Evolutionary conservation across 2,797 vertebrate species (phyloP).

Genomic region (Pogoniulus pusillus): DNA sequence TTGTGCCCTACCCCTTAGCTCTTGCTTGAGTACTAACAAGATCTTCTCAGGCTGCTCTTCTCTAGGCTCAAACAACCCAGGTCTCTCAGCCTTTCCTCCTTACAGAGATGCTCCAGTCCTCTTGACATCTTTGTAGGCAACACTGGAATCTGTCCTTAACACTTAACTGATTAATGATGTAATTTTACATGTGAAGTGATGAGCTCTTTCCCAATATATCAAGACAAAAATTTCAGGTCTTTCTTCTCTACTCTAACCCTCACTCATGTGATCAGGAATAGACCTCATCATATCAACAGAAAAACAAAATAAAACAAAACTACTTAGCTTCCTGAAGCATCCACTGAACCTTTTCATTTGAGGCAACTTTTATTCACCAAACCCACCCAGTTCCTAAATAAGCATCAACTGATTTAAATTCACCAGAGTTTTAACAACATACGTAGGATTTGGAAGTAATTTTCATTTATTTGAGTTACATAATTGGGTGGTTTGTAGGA

Average conservation of each 20-base stretch:
- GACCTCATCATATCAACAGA: not conserved
- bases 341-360: not conserved
- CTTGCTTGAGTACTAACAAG: too few species aligned
- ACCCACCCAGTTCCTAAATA: slow-evolving; percentile 6
- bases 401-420: slow-evolving; percentile 67
- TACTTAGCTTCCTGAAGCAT: not conserved
- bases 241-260: too few species aligned
- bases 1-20: too few species aligned
- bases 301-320: not conserved
- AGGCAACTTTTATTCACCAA: slow-evolving; percentile 11
- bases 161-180: too few species aligned
- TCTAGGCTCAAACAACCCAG: too few species aligned
- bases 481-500: slow-evolving; percentile 73
- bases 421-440: slow-evolving; percentile 66
- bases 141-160: too few species aligned
- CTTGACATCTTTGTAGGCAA: too few species aligned
- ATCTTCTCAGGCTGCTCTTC: too few species aligned
- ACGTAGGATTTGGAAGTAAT: slow-evolving; percentile 70
- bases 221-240: not conserved
- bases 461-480: slow-evolving; percentile 77
- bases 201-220: not conserved
- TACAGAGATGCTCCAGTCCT: too few species aligned
- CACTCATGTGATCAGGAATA: too few species aligned
- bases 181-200: too few species aligned
- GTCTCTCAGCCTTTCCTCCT: too few species aligned